Base-by-base conservation (phyloP, 2,113 vertebrate species). In the Phyllostomus hastatus region DNA sequence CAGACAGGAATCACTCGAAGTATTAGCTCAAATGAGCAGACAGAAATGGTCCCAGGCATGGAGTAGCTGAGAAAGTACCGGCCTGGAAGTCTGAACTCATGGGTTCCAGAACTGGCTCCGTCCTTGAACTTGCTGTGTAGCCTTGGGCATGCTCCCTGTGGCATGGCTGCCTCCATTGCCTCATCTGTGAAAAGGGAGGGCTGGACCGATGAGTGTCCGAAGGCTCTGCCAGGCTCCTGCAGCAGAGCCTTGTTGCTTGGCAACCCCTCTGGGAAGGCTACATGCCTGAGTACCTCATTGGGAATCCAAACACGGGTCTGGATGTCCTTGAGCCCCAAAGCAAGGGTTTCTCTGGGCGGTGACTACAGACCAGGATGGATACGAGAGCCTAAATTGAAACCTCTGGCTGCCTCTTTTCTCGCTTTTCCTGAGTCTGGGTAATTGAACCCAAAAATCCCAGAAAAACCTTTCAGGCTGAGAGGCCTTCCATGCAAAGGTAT, bases 181-280 rank as follows among this genome's bases (percentile, higher is more conserved):
- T 79, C 33, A 7, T 90, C 41, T 93, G 33, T 66, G 24, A 72
- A 91, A 75, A 73, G 24, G 19, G 48, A 69, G 69, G 38, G 14
- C 22, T 20, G 38, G 28, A 64, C 69, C 8, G 5, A 33, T 7
- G 22, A 54, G 66, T 31, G 59, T 67, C 78, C 1, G 0, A 85
- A 33, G 78, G 28, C 19, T 38, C 72, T 31, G 28, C 17, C 70
- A 24, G 59, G 31, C 61, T 70, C 43, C 69, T 88, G 59, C 48
- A 10, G 12, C 43, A 20, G 50, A 91, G 33, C 6, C 46, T 31
- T 1, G 80, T 90, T 94, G 88, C 92, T 73, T 95, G 73, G 88
- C 91, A 86, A 75, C 76, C 66, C 82, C n/a, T 41, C 59, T 64
- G 61, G 79, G 69, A 85, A 52, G 26, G 46, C 59, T 38, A 24